Evolutionary conservation across 2,113 vertebrate species (phyloP).

Genomic region (Anthoscopus minutus): DNA sequence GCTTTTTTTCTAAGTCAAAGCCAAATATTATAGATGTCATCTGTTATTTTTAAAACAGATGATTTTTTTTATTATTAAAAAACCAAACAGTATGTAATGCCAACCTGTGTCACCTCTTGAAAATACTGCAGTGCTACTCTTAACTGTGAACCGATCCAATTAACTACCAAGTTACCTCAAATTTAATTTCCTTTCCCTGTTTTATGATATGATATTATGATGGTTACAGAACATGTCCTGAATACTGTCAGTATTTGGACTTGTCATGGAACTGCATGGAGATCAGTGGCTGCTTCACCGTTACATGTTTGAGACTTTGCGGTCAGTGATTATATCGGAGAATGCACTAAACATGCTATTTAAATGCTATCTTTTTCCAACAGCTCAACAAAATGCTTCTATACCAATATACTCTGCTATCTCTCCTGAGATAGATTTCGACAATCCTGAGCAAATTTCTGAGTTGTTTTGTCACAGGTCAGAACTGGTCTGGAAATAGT

Average conservation of each 20-base stretch:
- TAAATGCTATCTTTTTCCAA: background rate
- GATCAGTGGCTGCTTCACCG: background rate
- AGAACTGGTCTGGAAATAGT: background rate
- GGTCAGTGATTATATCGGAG: background rate
- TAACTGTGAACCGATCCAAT: background rate
- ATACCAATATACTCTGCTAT: background rate
- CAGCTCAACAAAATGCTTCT: background rate
- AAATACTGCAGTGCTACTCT: background rate
- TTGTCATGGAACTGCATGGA: background rate
- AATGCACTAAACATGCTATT: background rate
- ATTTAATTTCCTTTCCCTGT: background rate
- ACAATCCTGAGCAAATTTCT: background rate
- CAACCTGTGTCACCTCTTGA: background rate
- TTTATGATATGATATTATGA: slow-evolving; percentile 6
- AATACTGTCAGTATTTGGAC: background rate
- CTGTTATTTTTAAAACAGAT: background rate
- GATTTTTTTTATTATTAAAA: background rate
- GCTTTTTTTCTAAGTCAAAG: background rate
- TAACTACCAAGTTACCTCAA: background rate
- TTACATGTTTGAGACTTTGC: background rate
- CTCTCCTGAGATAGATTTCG: background rate
- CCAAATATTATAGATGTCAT: background rate
- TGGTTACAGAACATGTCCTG: background rate
- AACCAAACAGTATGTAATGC: background rate
- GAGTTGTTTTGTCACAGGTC: background rate